These are phyloP conservation scores for Lithobates pipiens DNA, from an alignment of 2,797 vertebrate species.

Conservation along the genomic window DNA sequence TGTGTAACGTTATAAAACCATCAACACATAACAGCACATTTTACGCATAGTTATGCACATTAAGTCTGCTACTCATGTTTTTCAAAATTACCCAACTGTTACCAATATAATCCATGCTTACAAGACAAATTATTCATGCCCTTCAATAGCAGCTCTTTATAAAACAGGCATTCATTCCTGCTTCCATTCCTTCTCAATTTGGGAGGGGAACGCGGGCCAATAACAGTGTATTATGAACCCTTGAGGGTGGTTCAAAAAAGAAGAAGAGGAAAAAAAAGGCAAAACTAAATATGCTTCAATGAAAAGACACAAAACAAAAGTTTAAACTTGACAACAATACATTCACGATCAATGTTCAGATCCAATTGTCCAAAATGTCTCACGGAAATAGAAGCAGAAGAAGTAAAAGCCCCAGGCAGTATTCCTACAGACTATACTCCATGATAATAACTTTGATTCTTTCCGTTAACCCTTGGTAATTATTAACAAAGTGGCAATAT, in stretches of 20 bases:
- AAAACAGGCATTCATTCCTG: constrained; percentile 1
- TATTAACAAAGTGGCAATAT: too few species aligned
- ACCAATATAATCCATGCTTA: constrained; percentile 19
- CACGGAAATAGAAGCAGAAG: background rate
- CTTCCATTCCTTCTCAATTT: constrained; percentile 5
- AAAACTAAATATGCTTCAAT: constrained; percentile 7
- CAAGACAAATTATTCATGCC: constrained; percentile 40
- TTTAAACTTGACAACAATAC: background rate
- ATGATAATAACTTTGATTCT: background rate
- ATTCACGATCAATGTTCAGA: background rate
- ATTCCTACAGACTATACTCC: background rate
- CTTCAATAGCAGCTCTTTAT: constrained; percentile 21
- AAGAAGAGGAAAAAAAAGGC: background rate
- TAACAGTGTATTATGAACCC: background rate
- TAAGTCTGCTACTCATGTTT: constrained; percentile 17
- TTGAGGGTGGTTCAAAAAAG: background rate
- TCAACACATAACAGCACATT: constrained; percentile 14
- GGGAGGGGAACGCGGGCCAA: background rate
- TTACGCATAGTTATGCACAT: constrained; percentile 15
- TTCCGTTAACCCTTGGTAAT: too few species aligned
- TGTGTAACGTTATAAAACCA: constrained; percentile 23
- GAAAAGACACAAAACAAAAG: background rate
- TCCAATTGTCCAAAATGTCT: constrained; percentile 22
- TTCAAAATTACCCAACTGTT: constrained; percentile 25
- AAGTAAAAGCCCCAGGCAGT: constrained; percentile 22